phyloP scores from a whole-genome alignment of 2,888 invertebrate species.

The Nymphalis c-album region DNA sequence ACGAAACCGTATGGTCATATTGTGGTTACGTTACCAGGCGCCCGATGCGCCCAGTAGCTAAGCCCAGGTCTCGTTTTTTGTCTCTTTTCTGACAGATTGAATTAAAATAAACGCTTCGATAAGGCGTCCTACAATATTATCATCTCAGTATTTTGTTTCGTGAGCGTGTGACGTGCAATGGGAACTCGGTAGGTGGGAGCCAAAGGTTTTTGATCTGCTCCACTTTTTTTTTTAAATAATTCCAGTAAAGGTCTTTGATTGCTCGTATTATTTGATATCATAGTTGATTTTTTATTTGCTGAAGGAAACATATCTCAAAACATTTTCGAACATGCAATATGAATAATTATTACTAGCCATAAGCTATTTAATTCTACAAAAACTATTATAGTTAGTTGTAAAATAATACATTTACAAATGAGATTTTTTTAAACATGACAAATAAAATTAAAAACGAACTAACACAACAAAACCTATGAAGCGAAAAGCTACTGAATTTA shows the following conservation, averaged over 20 bases:
- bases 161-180: constrained; percentile 71
- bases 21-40: constrained; percentile 48
- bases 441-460: constrained; percentile 39
- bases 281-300: constrained; percentile 6
- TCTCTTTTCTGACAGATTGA: constrained; percentile 78
- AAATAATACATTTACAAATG: constrained; percentile 1
- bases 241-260: constrained; percentile 41
- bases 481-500: constrained; percentile 76
- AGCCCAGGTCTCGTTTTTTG: constrained; percentile 68
- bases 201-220: constrained; percentile 47
- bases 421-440: constrained; percentile 22
- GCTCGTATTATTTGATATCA: constrained; percentile 35
- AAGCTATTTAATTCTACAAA: constrained; percentile 2
- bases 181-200: constrained; percentile 76
- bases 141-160: constrained; percentile 78
- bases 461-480: constrained; percentile 55
- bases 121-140: constrained; percentile 76
- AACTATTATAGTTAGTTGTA: constrained; percentile 1
- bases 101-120: constrained; percentile 81
- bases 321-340: constrained; percentile 18
- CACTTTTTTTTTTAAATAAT: constrained; percentile 49
- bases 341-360: constrained; percentile 9
- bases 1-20: constrained; percentile 41
- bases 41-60: constrained; percentile 67
- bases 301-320: constrained; percentile 6